Evolutionary conservation across 1,140 invertebrate genomes (phyloP).

Genomic region (Scaptomyza pallida): DNA sequence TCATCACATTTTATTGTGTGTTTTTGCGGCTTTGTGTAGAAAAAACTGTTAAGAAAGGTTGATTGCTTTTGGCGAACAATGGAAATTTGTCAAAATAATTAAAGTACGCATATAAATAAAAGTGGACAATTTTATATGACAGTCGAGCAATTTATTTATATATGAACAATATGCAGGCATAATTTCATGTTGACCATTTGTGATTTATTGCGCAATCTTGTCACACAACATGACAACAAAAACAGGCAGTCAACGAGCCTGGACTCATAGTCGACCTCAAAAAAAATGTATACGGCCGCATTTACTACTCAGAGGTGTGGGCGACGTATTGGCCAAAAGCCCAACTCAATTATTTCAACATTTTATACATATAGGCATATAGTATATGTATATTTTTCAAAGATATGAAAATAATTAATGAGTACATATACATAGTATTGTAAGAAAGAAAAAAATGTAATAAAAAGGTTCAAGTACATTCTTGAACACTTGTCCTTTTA

Average conservation of each 20-base stretch:
- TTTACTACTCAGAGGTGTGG: constrained; percentile 36
- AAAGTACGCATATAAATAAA: constrained; percentile 28
- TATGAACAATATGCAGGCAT: constrained; percentile 35
- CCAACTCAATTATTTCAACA: constrained; percentile 20
- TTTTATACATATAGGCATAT: background rate
- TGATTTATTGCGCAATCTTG: constrained; percentile 72
- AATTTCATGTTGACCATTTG: constrained; percentile 56
- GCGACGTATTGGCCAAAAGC: constrained; percentile 29
- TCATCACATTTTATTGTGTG: background rate
- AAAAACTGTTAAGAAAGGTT: constrained; percentile 17
- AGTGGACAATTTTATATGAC: constrained; percentile 36
- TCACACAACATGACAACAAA: constrained; percentile 58
- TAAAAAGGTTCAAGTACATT: constrained; percentile 13
- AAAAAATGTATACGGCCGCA: constrained; percentile 43
- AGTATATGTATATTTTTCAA: background rate
- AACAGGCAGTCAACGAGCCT: constrained; percentile 1
- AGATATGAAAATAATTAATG: background rate
- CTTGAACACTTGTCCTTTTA: constrained; percentile 19
- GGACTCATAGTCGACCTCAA: background rate
- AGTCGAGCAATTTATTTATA: constrained; percentile 34
- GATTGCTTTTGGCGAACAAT: background rate
- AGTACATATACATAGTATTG: background rate
- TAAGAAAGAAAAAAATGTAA: too few species aligned
- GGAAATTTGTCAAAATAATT: constrained; percentile 8
- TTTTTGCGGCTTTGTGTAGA: constrained; percentile 5